phyloP scores from a whole-genome alignment of 1,140 invertebrate genomes.

The Drosophila teissieri region DNA sequence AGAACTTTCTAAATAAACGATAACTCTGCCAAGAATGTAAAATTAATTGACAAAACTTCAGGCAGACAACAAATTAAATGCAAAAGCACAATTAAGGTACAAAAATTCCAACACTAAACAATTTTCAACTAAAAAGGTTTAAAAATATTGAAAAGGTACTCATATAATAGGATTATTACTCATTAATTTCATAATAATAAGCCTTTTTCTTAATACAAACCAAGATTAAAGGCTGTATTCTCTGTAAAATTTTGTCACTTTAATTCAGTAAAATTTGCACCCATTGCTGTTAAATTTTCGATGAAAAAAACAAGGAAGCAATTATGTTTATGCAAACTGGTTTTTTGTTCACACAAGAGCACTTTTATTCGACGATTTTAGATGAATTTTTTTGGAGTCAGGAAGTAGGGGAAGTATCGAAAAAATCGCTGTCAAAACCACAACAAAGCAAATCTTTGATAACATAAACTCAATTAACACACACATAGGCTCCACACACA shows the following conservation, averaged over 20 bases:
- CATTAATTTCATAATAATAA: too few relatives aligned
- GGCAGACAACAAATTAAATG: not conserved
- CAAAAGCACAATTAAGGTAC: not conserved
- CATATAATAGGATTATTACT: too few relatives aligned
- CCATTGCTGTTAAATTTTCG: not conserved
- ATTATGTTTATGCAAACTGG: constrained; percentile 5
- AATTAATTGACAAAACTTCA: not conserved
- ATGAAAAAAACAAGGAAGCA: constrained; percentile 2
- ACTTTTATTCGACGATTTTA: not conserved
- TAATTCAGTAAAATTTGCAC: too few relatives aligned
- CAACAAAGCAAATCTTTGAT: constrained; percentile 49
- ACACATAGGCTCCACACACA: constrained; percentile 12
- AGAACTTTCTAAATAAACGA: not conserved
- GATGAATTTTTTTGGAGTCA: not conserved
- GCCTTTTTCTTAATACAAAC: too few relatives aligned
- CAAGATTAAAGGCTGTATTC: too few relatives aligned
- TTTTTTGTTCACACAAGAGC: not conserved
- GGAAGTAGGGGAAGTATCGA: not conserved
- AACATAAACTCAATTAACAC: constrained; percentile 49
- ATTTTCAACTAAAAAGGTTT: not conserved
- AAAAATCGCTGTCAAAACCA: constrained; percentile 42
- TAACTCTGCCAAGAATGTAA: not conserved
- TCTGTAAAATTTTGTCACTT: too few relatives aligned
- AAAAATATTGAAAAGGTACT: too few relatives aligned
- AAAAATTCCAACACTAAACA: not conserved